Conservation (phyloP, 2,888 invertebrate genomes). For the Lepidonotus clava region DNA sequence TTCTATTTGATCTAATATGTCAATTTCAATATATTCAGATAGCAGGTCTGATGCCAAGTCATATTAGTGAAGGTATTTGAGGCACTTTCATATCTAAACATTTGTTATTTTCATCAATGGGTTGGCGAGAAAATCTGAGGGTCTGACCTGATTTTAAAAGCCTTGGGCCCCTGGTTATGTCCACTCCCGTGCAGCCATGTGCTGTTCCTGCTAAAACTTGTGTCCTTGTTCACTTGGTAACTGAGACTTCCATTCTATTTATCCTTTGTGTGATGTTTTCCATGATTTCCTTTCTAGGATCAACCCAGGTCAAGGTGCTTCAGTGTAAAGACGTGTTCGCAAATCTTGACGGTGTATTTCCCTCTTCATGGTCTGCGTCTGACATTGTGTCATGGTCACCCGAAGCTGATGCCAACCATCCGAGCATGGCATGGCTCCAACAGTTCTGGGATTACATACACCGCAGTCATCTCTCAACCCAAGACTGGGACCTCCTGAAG, state of each 20-base stretch:
- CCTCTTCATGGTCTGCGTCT: constrained; percentile 59
- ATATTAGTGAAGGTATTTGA: too few species aligned
- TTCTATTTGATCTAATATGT: too few species aligned
- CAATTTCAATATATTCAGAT: too few species aligned
- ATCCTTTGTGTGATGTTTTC: background rate
- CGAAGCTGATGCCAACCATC: constrained; percentile 58
- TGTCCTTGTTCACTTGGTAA: too few species aligned
- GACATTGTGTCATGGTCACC: constrained; percentile 61
- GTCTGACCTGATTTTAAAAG: background rate
- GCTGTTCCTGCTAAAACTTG: too few species aligned
- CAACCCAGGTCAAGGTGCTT: constrained; percentile 63
- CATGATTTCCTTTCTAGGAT: constrained; percentile 59
- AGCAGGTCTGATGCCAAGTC: too few species aligned
- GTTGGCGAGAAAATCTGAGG: background rate
- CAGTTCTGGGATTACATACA: constrained; percentile 63
- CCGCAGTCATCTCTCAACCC: constrained; percentile 55
- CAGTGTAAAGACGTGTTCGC: constrained; percentile 53
- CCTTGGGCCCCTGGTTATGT: too few species aligned
- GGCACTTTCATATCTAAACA: too few species aligned
- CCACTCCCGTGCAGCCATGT: too few species aligned
- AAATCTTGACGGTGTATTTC: constrained; percentile 61
- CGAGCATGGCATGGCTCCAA: constrained; percentile 62
- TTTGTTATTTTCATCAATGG: too few species aligned
- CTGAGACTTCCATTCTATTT: too few species aligned
- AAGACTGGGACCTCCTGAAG: constrained; percentile 58